Evolutionary conservation across 1,140 invertebrate species (phyloP), one percentile per base, ranked within the genome.

Genomic region (Calycopis cecrops): DNA sequence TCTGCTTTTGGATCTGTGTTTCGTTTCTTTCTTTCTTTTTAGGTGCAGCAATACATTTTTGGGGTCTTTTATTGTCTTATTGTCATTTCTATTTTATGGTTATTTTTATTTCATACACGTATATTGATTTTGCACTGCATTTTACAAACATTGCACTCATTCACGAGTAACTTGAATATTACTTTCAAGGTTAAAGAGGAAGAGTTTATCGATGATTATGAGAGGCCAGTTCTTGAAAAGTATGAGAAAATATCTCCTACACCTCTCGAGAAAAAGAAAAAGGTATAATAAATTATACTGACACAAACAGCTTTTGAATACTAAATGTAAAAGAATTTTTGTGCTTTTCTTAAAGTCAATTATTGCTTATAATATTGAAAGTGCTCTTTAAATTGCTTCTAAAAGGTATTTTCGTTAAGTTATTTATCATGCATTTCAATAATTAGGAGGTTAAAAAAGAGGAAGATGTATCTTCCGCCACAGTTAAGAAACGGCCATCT

Each of bases 151-250:
- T 28, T 28, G 2, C 21, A 28, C 21, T 28, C 6, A 28, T 11
- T 2, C 14, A 44, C 38, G 28, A 53, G 12, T 53, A 53, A 48
- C 42, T 48, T 12, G 47, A 55, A 40, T 52, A 34, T 48, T 51
- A 35, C 67, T 66, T 76, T 73, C 54, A 82, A 85, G 68, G 91
- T 92, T 55, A 88, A 89, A 21, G 89, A 89, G 58, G 87, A 78
- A 59, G 77, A 86, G 59, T 84, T 85, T 67, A 62, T 85, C 63
- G 82, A 85, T 33, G 91, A 93, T 78, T 92, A 92, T 67, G 91
- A 92, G 57, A 89, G 91, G 58, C 82, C 92, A 4, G 91, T 92
- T 7, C 87, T 93, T 12, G 92, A 93, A 71, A 92, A 92, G 82
- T 91, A 89, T 65, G 88, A 90, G 59, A 89, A 89, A 73, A 85